phyloP scores from a whole-genome alignment of 2,797 vertebrate species.

The Phrynocephalus guinanensis region DNA sequence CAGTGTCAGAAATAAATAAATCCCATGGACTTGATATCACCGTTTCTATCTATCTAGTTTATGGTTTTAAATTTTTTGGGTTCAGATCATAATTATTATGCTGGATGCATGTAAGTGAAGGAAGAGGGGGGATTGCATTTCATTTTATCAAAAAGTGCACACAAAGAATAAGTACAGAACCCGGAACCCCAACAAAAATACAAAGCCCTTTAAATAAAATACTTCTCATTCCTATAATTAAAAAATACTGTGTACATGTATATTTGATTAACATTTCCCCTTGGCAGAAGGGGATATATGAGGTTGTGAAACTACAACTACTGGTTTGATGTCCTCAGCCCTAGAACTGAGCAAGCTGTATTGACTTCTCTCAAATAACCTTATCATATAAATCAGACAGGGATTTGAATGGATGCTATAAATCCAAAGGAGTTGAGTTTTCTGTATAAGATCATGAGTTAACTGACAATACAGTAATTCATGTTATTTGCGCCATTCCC shows the following conservation, averaged over 20 bases:
- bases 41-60: slow-evolving; percentile 34
- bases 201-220: slow-evolving; percentile 40
- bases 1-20: slow-evolving; percentile 59
- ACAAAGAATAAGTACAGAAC: background rate
- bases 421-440: background rate
- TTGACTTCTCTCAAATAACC: background rate
- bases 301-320: background rate
- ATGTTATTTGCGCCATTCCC: background rate
- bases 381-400: background rate
- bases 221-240: slow-evolving; percentile 5
- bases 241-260: background rate
- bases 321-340: background rate
- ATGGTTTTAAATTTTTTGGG: slow-evolving; percentile 39
- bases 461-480: background rate
- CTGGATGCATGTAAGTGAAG: slow-evolving; percentile 50
- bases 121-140: slow-evolving; percentile 50
- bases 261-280: background rate
- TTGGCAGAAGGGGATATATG: background rate
- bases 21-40: slow-evolving; percentile 37
- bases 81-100: slow-evolving; percentile 51
- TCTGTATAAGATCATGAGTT: background rate
- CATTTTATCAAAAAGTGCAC: slow-evolving; percentile 42
- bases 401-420: background rate
- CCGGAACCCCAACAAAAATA: slow-evolving; percentile 55
- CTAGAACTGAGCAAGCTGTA: background rate